phyloP scores from a whole-genome alignment of 2,888 invertebrate genomes.

The Thumatha senex region DNA sequence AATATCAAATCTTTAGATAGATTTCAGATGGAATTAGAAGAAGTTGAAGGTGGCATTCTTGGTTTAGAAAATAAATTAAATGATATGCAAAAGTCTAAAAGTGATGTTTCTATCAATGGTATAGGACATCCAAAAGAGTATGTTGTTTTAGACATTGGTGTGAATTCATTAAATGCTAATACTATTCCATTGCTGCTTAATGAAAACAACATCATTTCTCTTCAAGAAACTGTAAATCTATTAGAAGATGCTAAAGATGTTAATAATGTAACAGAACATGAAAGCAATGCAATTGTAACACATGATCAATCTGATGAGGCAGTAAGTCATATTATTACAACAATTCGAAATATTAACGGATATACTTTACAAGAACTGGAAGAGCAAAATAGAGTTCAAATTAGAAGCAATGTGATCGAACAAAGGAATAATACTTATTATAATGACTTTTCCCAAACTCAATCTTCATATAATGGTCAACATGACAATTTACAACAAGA shows the following conservation, averaged over 20 bases:
- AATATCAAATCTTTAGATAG: constrained; percentile 3
- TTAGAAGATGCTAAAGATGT: neutral
- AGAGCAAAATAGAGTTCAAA: too few species aligned
- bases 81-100: neutral
- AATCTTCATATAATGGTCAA: neutral
- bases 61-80: neutral
- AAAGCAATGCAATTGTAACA: neutral
- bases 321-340: neutral
- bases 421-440: neutral
- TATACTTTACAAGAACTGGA: too few species aligned
- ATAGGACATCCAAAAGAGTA: neutral
- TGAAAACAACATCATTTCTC: neutral
- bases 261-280: neutral
- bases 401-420: neutral
- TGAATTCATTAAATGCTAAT: neutral
- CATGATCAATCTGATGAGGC: neutral
- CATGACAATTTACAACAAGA: constrained; percentile 7
- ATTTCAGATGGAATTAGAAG: constrained; percentile 7
- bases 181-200: neutral
- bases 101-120: neutral
- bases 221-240: neutral
- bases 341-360: neutral
- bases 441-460: neutral
- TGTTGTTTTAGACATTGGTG: neutral
- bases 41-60: neutral